phyloP scores from a whole-genome alignment of 2,888 invertebrate genomes.

The Phaedon cochleariae region DNA sequence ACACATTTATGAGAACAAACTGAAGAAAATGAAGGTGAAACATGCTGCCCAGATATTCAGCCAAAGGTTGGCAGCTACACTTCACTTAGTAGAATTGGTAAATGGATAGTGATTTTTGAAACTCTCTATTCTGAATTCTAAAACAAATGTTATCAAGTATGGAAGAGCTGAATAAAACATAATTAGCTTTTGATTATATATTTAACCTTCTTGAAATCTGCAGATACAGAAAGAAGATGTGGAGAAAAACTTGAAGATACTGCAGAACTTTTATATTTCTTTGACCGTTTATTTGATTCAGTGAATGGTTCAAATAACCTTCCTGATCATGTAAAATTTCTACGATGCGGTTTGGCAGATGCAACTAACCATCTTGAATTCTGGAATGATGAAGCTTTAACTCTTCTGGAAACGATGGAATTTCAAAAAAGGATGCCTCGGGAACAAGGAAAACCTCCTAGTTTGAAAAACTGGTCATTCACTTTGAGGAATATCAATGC shows the following conservation, averaged over 20 bases:
- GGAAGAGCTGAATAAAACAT: too few species aligned
- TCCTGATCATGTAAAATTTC: conserved; percentile 4
- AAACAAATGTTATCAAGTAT: too few species aligned
- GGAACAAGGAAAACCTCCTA: conserved; percentile 14
- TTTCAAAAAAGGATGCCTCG: conserved; percentile 4
- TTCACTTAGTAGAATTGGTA: conserved; percentile 21
- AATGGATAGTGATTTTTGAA: too few species aligned
- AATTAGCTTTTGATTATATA: not conserved
- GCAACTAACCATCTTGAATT: conserved; percentile 11
- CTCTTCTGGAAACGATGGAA: conserved; percentile 4
- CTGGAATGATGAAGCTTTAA: conserved; percentile 23
- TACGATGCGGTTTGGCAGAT: conserved; percentile 16
- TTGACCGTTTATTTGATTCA: conserved; percentile 26
- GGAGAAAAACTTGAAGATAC: conserved; percentile 5
- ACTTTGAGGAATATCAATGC: conserved; percentile 5
- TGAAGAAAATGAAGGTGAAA: conserved; percentile 24
- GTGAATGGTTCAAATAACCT: conserved; percentile 11
- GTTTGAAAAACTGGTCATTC: conserved; percentile 19
- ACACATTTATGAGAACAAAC: conserved; percentile 24
- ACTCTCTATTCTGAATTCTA: too few species aligned
- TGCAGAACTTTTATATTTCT: conserved; percentile 22
- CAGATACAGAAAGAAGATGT: not conserved
- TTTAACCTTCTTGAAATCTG: not conserved
- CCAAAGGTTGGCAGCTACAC: conserved; percentile 24
- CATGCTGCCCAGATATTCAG: conserved; percentile 28